Evolutionary conservation across 2,797 vertebrate genomes (phyloP).

Genomic region (Peromyscus attwateri): DNA sequence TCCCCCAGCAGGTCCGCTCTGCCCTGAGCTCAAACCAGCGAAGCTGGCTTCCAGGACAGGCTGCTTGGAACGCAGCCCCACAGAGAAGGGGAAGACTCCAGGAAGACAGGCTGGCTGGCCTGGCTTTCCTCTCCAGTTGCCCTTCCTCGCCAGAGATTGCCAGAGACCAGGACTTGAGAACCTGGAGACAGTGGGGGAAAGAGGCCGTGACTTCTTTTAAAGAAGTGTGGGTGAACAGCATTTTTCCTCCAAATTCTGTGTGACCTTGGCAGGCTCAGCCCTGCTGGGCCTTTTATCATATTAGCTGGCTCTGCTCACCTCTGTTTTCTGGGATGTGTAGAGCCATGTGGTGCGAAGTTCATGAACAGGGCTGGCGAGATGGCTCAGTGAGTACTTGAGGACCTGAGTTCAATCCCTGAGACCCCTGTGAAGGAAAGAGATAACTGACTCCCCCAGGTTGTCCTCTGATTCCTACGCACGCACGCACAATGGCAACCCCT

Average conservation of each 20-base stretch:
- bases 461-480: not conserved
- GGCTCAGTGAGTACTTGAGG: not conserved
- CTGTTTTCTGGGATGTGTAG: fast-evolving
- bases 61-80: not conserved
- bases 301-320: not conserved
- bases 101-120: not conserved
- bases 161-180: not conserved
- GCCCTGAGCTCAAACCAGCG: not conserved
- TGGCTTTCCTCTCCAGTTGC: not conserved
- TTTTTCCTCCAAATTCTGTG: not conserved
- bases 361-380: not conserved
- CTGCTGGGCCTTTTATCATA: not conserved
- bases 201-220: not conserved
- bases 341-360: fast-evolving
- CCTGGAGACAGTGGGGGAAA: fast-evolving
- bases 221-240: not conserved
- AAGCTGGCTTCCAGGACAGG: not conserved
- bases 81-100: not conserved
- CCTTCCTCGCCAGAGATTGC: not conserved
- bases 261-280: not conserved
- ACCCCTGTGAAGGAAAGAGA: not conserved
- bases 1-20: not conserved
- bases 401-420: not conserved
- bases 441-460: not conserved
- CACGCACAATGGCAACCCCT: not conserved